Evolutionary conservation across 2,888 invertebrate species (phyloP), one percentile per base, ranked within the genome.

Genomic region (Corythucha ciliata): DNA sequence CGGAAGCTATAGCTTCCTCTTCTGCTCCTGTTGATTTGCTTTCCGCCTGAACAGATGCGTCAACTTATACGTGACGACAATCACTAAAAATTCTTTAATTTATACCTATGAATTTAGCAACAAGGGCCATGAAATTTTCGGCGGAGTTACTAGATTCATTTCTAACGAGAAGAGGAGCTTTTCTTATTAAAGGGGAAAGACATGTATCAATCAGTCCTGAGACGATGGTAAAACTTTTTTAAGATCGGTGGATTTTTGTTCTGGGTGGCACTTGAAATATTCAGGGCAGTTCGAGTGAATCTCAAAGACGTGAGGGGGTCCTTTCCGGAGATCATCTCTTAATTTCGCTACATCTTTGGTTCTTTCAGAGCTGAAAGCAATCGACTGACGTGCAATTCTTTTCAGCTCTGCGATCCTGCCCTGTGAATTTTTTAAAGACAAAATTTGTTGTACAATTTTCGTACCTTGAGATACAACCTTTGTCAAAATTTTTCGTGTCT

Each of bases 131-230:
- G 26, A 44, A 51, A 27, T 45, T 46, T 24, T 51, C 46, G 2
- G 51, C 51, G 7, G 37, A 24, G 22, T 51, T 51, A 45, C 51
- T 51, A 4, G 51, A 45, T 36, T 46, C 32, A 5, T 51, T 51
- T 16, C 36, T 24, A 22, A 32, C 32, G 8, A 51, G 5, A 3
- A 18, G 20, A n/a, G 29, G 20, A 12, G 44, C 42, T 33, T 34
- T 51, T 10, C 32, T 3, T 21, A 51, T 27, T 3, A 24, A 26
- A 37, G 52, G 34, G 16, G 34, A 37, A n/a, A 51, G 36, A 24
- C 25, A 24, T 52, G 2, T 14, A 18, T 8, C 44, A 42, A 12
- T 34, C 10, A 2, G 46, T 39, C 25, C 20, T 52, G 14, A 36
- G 21, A 36, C 52, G 46, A 45, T 36, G 32, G 20, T n/a, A n/a